These are phyloP conservation scores for Pangasius djambal DNA, from an alignment of 2,797 vertebrate genomes.

Conservation along the genomic window DNA sequence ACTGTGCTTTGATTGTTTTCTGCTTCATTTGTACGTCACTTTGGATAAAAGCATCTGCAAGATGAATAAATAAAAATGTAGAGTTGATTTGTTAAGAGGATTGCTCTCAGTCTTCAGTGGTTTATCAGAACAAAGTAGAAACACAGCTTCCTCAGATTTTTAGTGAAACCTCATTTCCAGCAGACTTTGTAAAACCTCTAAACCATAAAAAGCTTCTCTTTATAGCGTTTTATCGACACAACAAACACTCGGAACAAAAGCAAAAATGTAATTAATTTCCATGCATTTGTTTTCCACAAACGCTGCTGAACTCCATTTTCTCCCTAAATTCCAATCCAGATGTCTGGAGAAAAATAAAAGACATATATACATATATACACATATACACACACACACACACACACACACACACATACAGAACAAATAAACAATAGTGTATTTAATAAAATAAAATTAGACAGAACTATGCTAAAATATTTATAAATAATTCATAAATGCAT, in stretches of 20 bases:
- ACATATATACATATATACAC: no score
- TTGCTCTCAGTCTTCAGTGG: background rate
- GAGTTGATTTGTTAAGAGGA: background rate
- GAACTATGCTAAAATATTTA: background rate
- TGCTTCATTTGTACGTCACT: background rate
- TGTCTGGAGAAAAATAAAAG: constrained; percentile 2
- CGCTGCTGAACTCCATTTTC: background rate
- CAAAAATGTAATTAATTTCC: background rate
- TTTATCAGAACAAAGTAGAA: constrained; percentile 7
- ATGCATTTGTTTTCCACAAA: constrained; percentile 4
- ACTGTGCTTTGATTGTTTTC: background rate
- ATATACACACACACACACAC: no score
- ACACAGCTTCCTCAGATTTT: constrained; percentile 4
- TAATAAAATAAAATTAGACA: no score
- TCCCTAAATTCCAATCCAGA: background rate
- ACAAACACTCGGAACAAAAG: background rate
- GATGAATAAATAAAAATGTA: constrained; percentile 5
- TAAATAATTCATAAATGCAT: background rate
- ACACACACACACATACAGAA: no score
- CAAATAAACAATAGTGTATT: no score
- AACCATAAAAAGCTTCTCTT: background rate
- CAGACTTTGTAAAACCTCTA: background rate
- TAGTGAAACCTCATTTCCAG: constrained; percentile 11
- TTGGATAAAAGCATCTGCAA: background rate
- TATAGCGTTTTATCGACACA: background rate